Conservation (phyloP, 1,140 invertebrate species). For the Euwallacea fornicatus region DNA sequence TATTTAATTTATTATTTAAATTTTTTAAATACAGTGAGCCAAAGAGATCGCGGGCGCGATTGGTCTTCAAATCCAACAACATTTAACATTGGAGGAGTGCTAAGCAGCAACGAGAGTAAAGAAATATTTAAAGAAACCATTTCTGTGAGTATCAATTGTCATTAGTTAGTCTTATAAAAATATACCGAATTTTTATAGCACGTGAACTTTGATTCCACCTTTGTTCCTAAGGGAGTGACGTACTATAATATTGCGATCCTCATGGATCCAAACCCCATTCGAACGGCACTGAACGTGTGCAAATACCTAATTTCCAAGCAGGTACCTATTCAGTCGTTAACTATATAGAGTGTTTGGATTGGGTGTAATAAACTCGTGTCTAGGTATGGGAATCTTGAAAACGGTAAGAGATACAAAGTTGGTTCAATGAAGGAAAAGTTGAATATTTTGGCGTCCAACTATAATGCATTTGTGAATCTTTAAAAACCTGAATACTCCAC, state of each 20-base stretch:
- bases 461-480: no score
- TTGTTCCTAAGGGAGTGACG: slow-evolving; percentile 78
- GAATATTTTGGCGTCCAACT: no score
- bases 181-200: slow-evolving; percentile 57
- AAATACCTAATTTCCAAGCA: slow-evolving; percentile 80
- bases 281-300: slow-evolving; percentile 91
- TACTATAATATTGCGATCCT: slow-evolving; percentile 83
- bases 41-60: slow-evolving; percentile 23
- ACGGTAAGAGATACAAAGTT: no score
- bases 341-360: neutral
- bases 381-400: no score
- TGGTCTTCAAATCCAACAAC: slow-evolving; percentile 64
- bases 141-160: slow-evolving; percentile 62
- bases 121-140: slow-evolving; percentile 78
- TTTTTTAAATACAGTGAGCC: neutral
- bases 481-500: no score
- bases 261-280: slow-evolving; percentile 94
- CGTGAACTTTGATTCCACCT: slow-evolving; percentile 78
- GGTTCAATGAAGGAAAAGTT: no score
- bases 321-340: slow-evolving; percentile 55
- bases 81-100: slow-evolving; percentile 87
- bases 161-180: neutral
- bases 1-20: neutral
- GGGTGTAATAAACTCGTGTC: no score
- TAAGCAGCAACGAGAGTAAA: slow-evolving; percentile 79